A percentile compares a stretch with the other conserved stretches of the same genome.
These are phyloP conservation scores for Gymnocheta viridis DNA, from an alignment of 2,888 invertebrate species.

Conservation along the genomic window DNA sequence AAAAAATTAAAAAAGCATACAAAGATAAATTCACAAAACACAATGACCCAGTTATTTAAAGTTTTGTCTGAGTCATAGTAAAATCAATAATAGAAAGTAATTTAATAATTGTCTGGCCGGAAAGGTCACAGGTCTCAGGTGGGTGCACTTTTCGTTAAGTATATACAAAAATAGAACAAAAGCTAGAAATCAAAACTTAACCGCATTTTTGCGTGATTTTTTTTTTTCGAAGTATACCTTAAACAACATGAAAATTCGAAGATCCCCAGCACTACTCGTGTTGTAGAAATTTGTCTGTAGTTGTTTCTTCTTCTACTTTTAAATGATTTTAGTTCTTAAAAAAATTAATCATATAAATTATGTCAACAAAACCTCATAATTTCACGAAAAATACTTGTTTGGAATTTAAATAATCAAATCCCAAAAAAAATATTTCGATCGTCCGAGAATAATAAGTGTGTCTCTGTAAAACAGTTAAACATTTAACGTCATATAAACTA, in stretches of 20 bases:
- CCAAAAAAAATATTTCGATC: conserved; percentile 11
- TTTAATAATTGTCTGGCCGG: neutral
- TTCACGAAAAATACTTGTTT: conserved; percentile 3
- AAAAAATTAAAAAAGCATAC: conserved; percentile 30
- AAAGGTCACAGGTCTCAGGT: neutral
- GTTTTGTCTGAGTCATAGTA: conserved; percentile 8
- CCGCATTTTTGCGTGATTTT: no score
- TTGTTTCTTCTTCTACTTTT: neutral
- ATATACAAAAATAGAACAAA: no score
- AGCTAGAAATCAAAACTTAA: no score
- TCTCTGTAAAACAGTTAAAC: neutral
- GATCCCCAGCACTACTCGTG: no score
- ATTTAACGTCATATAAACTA: conserved; percentile 19
- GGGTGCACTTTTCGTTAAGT: no score
- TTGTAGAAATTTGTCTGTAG: neutral
- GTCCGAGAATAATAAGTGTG: neutral
- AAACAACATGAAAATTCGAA: no score
- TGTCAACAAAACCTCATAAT: conserved; percentile 45
- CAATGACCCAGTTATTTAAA: conserved; percentile 11
- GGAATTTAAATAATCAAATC: conserved; percentile 42
- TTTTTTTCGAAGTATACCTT: no score
- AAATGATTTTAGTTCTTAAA: neutral
- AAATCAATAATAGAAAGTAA: conserved; percentile 27
- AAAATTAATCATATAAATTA: conserved; percentile 10
- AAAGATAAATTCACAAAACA: neutral